phyloP scores from a whole-genome alignment of 2,113 vertebrate genomes.

The Eublepharis macularius region DNA sequence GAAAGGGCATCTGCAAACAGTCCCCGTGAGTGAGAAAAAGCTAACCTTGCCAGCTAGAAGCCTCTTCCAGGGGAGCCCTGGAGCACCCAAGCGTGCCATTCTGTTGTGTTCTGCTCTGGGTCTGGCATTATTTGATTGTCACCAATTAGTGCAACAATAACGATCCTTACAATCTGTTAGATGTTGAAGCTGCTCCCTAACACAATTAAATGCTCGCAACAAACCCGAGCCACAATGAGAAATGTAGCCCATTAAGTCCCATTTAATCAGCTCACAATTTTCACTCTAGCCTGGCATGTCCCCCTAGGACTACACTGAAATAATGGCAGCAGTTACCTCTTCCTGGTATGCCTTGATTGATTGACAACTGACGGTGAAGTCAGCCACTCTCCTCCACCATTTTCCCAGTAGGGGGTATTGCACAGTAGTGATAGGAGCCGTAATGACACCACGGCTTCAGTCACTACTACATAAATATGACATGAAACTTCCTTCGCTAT shows the following conservation, averaged over 20 bases:
- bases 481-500: slow-evolving; percentile 27
- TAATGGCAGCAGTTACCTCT: slow-evolving; percentile 18
- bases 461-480: slow-evolving; percentile 49
- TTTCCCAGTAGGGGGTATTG: slow-evolving; percentile 39
- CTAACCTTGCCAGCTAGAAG: neutral
- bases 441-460: slow-evolving; percentile 41
- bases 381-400: slow-evolving; percentile 34
- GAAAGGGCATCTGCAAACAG: neutral
- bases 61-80: neutral
- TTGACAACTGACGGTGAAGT: slow-evolving; percentile 39
- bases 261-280: slow-evolving; percentile 48
- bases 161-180: slow-evolving; percentile 29
- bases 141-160: slow-evolving; percentile 46
- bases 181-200: slow-evolving; percentile 16
- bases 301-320: slow-evolving; percentile 30
- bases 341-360: slow-evolving; percentile 49
- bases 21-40: neutral
- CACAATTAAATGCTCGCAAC: slow-evolving; percentile 42
- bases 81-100: neutral
- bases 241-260: slow-evolving; percentile 45
- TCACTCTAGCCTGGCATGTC: slow-evolving; percentile 29
- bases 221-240: slow-evolving; percentile 28
- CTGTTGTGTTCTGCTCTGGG: neutral
- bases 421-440: slow-evolving; percentile 34
- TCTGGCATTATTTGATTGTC: slow-evolving; percentile 33